phyloP scores from a whole-genome alignment of 2,113 vertebrate genomes.

The Hystrix cristata region DNA sequence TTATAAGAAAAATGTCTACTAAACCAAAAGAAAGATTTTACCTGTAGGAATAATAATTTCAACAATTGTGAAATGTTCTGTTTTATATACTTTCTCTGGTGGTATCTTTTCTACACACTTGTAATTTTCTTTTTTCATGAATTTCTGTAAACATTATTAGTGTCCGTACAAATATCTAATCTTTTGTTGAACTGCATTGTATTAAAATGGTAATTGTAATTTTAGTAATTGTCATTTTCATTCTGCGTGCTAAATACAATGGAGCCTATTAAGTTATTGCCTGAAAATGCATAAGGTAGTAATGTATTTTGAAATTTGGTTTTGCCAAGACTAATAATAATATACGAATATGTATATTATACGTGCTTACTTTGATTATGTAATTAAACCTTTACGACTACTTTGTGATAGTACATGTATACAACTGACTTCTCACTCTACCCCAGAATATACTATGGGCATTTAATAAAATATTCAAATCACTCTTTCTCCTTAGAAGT shows the following conservation, averaged over 20 bases:
- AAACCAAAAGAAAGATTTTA: slow-evolving; percentile 7
- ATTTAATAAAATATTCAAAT: slow-evolving; percentile 24
- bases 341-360: slow-evolving; percentile 6
- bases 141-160: slow-evolving; percentile 77
- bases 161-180: slow-evolving; percentile 71
- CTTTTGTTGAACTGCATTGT: slow-evolving; percentile 75
- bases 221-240: slow-evolving; percentile 77
- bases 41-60: slow-evolving; percentile 46
- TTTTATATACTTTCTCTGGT: slow-evolving; percentile 56
- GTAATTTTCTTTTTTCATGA: slow-evolving; percentile 64
- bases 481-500: background rate
- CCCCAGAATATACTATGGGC: background rate
- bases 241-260: slow-evolving; percentile 71
- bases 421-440: background rate
- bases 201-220: slow-evolving; percentile 80
- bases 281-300: slow-evolving; percentile 70
- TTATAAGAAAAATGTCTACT: background rate
- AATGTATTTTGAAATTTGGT: slow-evolving; percentile 69
- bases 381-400: slow-evolving; percentile 20
- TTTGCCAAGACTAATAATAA: slow-evolving; percentile 65
- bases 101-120: slow-evolving; percentile 27
- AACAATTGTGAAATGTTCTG: background rate
- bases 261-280: slow-evolving; percentile 69
- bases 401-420: background rate
- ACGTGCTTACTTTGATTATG: background rate